phyloP scores from a whole-genome alignment of 2,113 vertebrate genomes.

The Microtus richardsoni region DNA sequence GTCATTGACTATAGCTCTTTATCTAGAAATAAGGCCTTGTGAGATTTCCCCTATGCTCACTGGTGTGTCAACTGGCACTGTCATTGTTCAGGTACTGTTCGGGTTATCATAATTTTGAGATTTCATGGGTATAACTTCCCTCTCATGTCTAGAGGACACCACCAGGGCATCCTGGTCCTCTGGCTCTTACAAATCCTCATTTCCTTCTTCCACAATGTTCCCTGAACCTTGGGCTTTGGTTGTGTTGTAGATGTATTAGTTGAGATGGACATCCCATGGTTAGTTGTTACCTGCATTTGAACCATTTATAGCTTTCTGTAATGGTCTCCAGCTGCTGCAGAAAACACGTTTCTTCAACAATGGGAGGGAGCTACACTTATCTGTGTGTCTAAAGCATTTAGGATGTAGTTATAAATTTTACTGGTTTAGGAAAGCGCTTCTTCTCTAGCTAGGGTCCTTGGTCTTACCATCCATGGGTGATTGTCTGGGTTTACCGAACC shows the following conservation, averaged over 20 bases:
- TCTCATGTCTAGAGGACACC: neutral
- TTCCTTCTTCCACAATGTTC: neutral
- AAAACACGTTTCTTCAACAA: neutral
- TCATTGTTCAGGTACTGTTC: neutral
- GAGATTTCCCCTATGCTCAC: neutral
- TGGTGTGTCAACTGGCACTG: neutral
- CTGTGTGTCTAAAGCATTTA: neutral
- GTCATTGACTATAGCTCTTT: neutral
- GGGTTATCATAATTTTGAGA: neutral
- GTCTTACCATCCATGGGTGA: neutral
- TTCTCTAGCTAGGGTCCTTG: neutral
- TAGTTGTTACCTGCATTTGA: neutral
- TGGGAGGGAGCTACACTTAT: neutral
- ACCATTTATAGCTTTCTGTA: neutral
- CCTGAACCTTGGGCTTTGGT: neutral
- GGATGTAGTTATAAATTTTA: neutral
- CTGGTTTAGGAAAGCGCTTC: neutral
- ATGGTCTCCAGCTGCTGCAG: neutral
- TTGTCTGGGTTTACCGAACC: neutral
- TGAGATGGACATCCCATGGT: neutral
- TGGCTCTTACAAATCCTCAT: neutral
- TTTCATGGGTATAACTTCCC: neutral
- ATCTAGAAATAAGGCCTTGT: neutral
- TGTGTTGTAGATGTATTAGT: neutral
- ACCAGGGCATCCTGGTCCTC: neutral